Conservation (phyloP, 2,888 invertebrate species). For the Nemotelus nigrinus region DNA sequence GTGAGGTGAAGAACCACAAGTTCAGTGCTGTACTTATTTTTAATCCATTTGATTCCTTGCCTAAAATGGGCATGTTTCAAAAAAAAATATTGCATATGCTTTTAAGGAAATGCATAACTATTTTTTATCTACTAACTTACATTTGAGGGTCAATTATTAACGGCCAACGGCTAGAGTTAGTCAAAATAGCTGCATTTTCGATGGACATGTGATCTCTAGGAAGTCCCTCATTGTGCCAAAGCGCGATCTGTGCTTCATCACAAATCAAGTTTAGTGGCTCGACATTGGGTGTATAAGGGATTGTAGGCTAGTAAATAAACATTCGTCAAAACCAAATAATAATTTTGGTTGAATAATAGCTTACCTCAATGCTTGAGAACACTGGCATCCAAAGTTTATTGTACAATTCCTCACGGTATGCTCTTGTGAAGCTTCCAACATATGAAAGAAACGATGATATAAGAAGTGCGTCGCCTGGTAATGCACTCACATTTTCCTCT, state of each 20-base stretch:
- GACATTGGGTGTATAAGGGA: constrained; percentile 81
- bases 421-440: constrained; percentile 91
- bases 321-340: background rate
- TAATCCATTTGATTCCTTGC: constrained; percentile 96
- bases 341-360: background rate
- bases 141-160: constrained; percentile 94
- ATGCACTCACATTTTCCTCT: constrained; percentile 77
- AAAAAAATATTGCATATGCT: background rate
- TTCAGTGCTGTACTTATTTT: constrained; percentile 79
- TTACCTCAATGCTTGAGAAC: constrained; percentile 73
- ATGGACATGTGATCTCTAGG: constrained; percentile 95
- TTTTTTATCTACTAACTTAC: constrained; percentile 60
- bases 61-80: constrained; percentile 57
- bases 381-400: constrained; percentile 85
- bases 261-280: constrained; percentile 86
- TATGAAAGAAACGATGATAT: constrained; percentile 95
- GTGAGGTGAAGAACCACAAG: constrained; percentile 81
- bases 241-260: constrained; percentile 91
- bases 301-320: constrained; percentile 68
- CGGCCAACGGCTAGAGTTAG: constrained; percentile 92
- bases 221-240: constrained; percentile 94
- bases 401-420: constrained; percentile 82
- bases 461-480: constrained; percentile 92
- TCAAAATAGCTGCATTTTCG: constrained; percentile 93
- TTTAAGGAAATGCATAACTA: no score